These are phyloP conservation scores for Equus quagga DNA, from an alignment of 2,113 vertebrate genomes.

Conservation along the genomic window DNA sequence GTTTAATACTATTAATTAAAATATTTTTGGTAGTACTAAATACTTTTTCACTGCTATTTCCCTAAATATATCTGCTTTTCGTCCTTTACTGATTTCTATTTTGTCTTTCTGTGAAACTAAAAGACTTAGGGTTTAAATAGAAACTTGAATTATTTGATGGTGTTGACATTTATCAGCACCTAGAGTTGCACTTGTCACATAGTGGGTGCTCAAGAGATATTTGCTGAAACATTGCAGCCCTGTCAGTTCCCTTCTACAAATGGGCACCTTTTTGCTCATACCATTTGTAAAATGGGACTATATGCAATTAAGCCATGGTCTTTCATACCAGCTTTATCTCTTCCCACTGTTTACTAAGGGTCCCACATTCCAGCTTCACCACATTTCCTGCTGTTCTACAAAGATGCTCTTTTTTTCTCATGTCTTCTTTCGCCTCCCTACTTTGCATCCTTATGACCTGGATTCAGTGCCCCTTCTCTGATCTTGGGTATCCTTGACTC, in stretches of 20 bases:
- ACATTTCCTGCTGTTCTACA: neutral
- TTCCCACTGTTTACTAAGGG: neutral
- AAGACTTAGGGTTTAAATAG: neutral
- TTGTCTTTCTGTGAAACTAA: neutral
- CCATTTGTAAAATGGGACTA: neutral
- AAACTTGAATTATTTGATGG: neutral
- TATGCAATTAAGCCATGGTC: too few relatives aligned
- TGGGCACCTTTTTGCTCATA: neutral
- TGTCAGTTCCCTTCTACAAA: neutral
- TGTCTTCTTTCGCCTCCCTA: neutral
- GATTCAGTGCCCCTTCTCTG: neutral
- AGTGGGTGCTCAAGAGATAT: neutral
- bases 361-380: neutral
- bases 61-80: neutral
- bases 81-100: neutral
- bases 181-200: accelerated
- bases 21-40: neutral
- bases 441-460: neutral
- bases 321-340: neutral
- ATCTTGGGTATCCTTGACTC: neutral
- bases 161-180: neutral
- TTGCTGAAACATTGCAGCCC: neutral
- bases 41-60: neutral
- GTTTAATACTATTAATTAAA: neutral
- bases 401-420: neutral